A percentile compares a stretch with the other conserved stretches of the same genome.
These are phyloP conservation scores for Bicyclus anynana DNA, from an alignment of 1,140 invertebrate genomes.

Conservation along the genomic window DNA sequence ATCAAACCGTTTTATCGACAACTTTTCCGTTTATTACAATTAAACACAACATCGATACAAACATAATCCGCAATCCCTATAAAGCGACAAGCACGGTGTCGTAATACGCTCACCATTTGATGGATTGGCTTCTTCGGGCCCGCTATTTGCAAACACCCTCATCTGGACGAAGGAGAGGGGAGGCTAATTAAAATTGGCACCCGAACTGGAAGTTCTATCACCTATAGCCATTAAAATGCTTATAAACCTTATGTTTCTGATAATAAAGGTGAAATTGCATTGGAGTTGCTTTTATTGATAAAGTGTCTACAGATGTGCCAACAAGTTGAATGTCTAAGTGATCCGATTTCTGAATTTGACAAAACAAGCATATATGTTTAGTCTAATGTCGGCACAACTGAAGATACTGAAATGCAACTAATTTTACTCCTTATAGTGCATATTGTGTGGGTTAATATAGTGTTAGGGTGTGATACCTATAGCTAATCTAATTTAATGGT, in stretches of 20 bases:
- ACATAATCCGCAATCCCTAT: constrained; percentile 32
- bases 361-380: no score
- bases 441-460: no score
- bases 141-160: constrained; percentile 75
- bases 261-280: constrained; percentile 29
- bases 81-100: constrained; percentile 56
- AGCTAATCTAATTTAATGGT: no score
- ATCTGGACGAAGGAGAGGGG: constrained; percentile 42
- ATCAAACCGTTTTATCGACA: no score
- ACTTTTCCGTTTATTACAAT: no score
- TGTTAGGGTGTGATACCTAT: no score
- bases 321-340: no score
- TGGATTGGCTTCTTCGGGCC: constrained; percentile 75
- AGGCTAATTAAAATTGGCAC: constrained; percentile 74
- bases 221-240: constrained; percentile 24
- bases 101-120: constrained; percentile 73
- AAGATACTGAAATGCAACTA: no score
- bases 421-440: no score
- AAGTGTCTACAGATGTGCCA: constrained; percentile 7
- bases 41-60: neutral
- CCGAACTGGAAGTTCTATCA: constrained; percentile 39
- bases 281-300: constrained; percentile 22
- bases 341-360: no score
- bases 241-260: constrained; percentile 16
- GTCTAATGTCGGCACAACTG: no score